Conservation (phyloP, 2,888 invertebrate genomes). For the Apocheima hispidaria region DNA sequence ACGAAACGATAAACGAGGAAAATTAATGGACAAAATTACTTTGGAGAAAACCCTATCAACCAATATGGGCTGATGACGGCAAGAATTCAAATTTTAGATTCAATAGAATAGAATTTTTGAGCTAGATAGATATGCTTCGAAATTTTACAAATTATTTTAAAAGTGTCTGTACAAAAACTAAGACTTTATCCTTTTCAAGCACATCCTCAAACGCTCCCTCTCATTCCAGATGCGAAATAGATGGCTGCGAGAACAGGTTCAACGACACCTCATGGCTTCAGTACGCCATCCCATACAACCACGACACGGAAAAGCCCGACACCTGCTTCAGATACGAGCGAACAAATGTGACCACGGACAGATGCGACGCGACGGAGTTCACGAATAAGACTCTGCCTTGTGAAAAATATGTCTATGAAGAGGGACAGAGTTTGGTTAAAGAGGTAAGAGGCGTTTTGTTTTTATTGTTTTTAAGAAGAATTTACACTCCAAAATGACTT, state of each 20-base stretch:
- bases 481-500: not conserved
- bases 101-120: no score
- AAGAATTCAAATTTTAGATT: no score
- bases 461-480: not conserved
- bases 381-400: conserved; percentile 64
- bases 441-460: conserved; percentile 56
- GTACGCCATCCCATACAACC: conserved; percentile 69
- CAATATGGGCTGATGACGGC: no score
- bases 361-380: conserved; percentile 67
- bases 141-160: no score
- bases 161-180: no score
- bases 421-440: conserved; percentile 70
- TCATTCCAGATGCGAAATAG: conserved; percentile 68
- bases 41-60: no score
- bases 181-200: no score
- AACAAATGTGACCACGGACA: conserved; percentile 53
- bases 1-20: no score
- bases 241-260: conserved; percentile 73
- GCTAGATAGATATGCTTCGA: no score
- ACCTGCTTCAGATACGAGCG: conserved; percentile 63
- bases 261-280: conserved; percentile 78
- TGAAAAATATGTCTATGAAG: conserved; percentile 69
- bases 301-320: conserved; percentile 51
- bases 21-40: no score
- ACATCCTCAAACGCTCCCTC: conserved; percentile 1